Base-by-base conservation (phyloP, 2,113 vertebrate genomes). In the Ochotona princeps region DNA sequence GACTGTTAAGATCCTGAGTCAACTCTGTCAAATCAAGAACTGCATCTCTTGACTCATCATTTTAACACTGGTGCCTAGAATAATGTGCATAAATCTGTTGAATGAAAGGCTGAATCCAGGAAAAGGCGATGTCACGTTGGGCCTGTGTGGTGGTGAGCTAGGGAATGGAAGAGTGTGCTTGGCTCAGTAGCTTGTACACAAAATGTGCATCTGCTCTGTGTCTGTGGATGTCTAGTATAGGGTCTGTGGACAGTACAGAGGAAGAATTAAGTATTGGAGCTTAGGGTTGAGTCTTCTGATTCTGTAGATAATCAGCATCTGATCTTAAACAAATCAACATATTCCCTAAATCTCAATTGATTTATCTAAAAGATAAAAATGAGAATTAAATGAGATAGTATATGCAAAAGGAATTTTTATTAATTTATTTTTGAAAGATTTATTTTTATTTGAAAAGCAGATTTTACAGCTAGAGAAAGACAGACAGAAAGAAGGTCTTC, bases 321-420 rank as follows among this genome's bases (percentile, higher is more conserved):
- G 75, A 11, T 69, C 73, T 66, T 28, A 63, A 6, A 67, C 47
- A 85, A 30, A 35, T 87, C 51, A 15, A 32, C 26, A 28, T 13
- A 54, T 25, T 89, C 26, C 87, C 32, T 44, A 21, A 67, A 91
- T 87, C 80, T 91, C 57, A 54, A 1, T 91, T 92, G 87, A 76
- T 73, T 87, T 66, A 44, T 72, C 25, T 38, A 28, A 74, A 87
- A 84, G 61, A 47, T 60, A 81, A 18, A 26, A 89, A 54, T 84
- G 32, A 74, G 21, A 90, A 83, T 83, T 83, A 61, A 13, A 78
- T 44, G 63, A 72, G 28, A 74, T 80, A 38, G 49, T 73, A 15
- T 21, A 65, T 18, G 20, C 44, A 60, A 83, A 81, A 75, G 80
- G 8, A 17, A 21, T 83, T 20, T 83, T 44, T 44, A 44, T 44